phyloP scores from a whole-genome alignment of 2,797 vertebrate genomes.

The Sebastes reedi region DNA sequence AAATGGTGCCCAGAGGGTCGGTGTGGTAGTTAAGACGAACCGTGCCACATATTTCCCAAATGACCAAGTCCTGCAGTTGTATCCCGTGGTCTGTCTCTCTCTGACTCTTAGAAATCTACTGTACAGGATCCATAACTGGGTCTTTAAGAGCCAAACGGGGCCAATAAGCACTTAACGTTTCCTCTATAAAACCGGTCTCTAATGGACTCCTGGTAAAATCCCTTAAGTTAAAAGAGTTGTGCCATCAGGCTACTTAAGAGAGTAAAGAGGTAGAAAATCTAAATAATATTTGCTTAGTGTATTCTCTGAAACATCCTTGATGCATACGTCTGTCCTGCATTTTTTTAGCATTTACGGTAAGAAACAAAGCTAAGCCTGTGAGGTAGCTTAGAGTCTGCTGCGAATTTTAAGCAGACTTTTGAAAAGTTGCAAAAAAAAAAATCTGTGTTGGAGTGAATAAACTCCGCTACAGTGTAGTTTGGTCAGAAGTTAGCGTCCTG shows the following conservation, averaged over 20 bases:
- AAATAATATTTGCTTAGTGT: not conserved
- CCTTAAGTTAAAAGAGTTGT: not conserved
- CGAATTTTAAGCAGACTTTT: too few species aligned
- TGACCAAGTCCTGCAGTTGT: not conserved
- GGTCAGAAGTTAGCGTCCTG: too few species aligned
- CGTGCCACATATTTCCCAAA: slow-evolving; percentile 1
- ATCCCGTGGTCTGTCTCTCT: not conserved
- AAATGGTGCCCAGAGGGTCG: not conserved
- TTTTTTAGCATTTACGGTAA: not conserved
- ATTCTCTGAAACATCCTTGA: not conserved
- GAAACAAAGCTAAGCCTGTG: too few species aligned
- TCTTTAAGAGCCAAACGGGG: not conserved
- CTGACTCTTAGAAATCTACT: not conserved
- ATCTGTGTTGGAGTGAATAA: too few species aligned
- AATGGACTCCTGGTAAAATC: slow-evolving; percentile 1
- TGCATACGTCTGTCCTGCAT: not conserved
- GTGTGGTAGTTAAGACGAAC: not conserved
- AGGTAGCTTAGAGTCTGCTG: too few species aligned
- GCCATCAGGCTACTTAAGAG: not conserved
- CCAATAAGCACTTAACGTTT: not conserved
- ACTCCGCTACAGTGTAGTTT: too few species aligned
- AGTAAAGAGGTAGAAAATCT: not conserved
- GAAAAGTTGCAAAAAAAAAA: too few species aligned
- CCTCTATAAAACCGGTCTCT: not conserved
- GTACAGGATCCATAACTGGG: not conserved